phyloP scores from a whole-genome alignment of 2,888 invertebrate species.

The Bibio marci region DNA sequence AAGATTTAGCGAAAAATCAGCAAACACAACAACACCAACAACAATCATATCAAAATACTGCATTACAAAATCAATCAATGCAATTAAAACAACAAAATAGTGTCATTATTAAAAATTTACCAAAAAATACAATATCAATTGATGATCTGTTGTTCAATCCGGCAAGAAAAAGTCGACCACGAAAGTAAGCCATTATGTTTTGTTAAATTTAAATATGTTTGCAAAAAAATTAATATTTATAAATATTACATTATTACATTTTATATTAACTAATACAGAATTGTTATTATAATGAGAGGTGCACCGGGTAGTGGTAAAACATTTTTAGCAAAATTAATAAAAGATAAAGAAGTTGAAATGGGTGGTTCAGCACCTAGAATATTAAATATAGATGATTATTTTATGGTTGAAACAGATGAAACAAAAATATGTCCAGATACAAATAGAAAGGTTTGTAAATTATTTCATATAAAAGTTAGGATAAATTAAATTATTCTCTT shows the following conservation, averaged over 20 bases:
- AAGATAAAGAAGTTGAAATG: conserved; percentile 64
- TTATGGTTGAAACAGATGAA: conserved; percentile 71
- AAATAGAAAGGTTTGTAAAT: conserved; percentile 17
- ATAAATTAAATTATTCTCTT: no score
- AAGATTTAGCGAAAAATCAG: no score
- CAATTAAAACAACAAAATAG: no score
- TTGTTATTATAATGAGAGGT: conserved; percentile 80
- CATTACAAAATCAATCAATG: no score
- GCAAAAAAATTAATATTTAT: not conserved
- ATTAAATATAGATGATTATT: conserved; percentile 89
- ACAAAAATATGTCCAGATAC: conserved; percentile 28
- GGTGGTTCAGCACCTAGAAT: conserved; percentile 82
- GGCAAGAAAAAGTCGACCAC: conserved; percentile 62
- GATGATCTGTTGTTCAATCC: conserved; percentile 72
- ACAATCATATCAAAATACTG: no score
- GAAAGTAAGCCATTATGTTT: conserved; percentile 23
- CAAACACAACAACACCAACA: no score
- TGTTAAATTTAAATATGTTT: not conserved
- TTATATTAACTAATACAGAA: conserved; percentile 24
- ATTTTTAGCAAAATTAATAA: conserved; percentile 72
- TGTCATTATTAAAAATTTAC: no score
- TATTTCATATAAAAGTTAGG: not conserved
- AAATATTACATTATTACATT: not conserved
- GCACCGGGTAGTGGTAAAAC: conserved; percentile 93
- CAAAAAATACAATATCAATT: conserved; percentile 31